These are phyloP conservation scores for Lasioglossum lativentre DNA, from an alignment of 2,888 invertebrate species.

Conservation along the genomic window DNA sequence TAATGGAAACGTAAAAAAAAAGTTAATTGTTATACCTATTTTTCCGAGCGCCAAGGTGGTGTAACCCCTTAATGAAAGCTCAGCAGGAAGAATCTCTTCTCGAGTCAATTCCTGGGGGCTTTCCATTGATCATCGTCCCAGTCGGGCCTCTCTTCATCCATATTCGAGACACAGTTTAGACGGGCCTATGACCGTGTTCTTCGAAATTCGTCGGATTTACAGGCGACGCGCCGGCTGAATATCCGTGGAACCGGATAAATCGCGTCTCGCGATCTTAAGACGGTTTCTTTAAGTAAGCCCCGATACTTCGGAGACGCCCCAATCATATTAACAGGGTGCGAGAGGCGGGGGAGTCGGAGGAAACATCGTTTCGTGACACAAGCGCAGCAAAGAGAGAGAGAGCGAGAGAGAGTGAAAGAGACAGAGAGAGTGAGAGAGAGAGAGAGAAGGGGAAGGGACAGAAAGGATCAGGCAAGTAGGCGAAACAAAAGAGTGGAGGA, in stretches of 20 bases:
- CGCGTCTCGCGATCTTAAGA: slow-evolving; percentile 55
- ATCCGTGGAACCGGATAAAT: slow-evolving; percentile 48
- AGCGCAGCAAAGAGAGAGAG: not conserved
- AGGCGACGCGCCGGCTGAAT: slow-evolving; percentile 12
- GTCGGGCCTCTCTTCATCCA: slow-evolving; percentile 18
- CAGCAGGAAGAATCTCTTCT: not conserved
- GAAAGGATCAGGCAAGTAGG: slow-evolving; percentile 71
- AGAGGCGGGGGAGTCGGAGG: not conserved
- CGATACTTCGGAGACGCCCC: slow-evolving; percentile 59
- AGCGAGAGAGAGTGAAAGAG: not conserved
- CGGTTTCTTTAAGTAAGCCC: slow-evolving; percentile 55
- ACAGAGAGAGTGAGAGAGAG: not conserved
- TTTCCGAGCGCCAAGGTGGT: no score
- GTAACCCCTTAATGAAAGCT: no score
- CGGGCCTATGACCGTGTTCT: slow-evolving; percentile 20
- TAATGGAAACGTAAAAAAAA: no score
- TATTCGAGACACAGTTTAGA: slow-evolving; percentile 28
- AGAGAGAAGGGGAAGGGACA: slow-evolving; percentile 27
- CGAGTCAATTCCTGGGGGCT: not conserved
- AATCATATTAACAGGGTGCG: slow-evolving; percentile 68
- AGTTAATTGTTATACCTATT: no score
- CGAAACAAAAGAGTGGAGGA: slow-evolving; percentile 78
- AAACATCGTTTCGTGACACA: not conserved
- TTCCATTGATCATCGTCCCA: not conserved
- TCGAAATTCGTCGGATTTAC: slow-evolving; percentile 42